Conservation (phyloP, 2,888 invertebrate species). For the Mythimna pallens region DNA sequence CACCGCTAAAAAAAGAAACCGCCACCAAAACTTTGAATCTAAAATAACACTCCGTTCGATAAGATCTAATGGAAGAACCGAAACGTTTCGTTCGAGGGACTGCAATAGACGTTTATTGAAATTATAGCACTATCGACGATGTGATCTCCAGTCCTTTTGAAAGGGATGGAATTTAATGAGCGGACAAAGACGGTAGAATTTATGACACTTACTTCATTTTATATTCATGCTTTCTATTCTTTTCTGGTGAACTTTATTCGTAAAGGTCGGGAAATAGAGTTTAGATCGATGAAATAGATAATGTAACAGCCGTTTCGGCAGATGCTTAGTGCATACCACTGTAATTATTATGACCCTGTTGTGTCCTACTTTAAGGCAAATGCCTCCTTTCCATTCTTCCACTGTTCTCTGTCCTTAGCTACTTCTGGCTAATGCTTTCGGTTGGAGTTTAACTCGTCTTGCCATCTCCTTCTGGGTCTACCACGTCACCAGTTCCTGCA, state of each 20-base stretch:
- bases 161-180: conserved; percentile 75
- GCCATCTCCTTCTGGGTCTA: too few species aligned
- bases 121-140: conserved; percentile 78
- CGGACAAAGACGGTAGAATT: conserved; percentile 62
- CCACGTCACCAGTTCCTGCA: too few species aligned
- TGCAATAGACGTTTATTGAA: conserved; percentile 82
- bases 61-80: conserved; percentile 57
- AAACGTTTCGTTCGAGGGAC: conserved; percentile 48
- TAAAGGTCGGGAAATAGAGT: too few species aligned
- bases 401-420: too few species aligned
- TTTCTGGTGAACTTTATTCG: conserved; percentile 16
- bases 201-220: conserved; percentile 56
- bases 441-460: too few species aligned
- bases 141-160: conserved; percentile 75
- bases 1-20: conserved; percentile 19
- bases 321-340: too few species aligned
- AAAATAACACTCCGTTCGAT: conserved; percentile 58
- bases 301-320: too few species aligned
- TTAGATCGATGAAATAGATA: background rate
- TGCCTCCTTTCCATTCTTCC: too few species aligned
- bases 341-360: too few species aligned
- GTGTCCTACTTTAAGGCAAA: too few species aligned
- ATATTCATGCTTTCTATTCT: conserved; percentile 47
- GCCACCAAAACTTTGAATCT: conserved; percentile 43
- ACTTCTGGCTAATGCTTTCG: too few species aligned